phyloP scores from a whole-genome alignment of 2,797 vertebrate genomes.

The Mus minutoides region DNA sequence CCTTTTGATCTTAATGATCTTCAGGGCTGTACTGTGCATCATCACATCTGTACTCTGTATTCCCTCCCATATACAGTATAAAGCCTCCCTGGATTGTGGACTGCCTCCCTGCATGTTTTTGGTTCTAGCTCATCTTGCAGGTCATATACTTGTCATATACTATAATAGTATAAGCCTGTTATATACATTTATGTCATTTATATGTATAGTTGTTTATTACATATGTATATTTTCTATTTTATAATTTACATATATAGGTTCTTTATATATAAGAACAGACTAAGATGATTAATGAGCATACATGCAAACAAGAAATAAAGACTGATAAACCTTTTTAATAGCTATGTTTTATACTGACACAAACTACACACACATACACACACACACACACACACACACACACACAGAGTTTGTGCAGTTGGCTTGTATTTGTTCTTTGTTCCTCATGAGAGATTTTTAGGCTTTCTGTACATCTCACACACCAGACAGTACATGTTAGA shows the following conservation, averaged over 20 bases:
- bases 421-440: neutral
- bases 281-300: neutral
- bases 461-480: neutral
- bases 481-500: neutral
- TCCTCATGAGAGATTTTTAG: constrained; percentile 9
- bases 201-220: neutral
- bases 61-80: too few relatives aligned
- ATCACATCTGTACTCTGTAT: neutral
- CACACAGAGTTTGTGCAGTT: neutral
- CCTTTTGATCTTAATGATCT: neutral
- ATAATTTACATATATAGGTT: neutral
- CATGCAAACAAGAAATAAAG: neutral
- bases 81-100: too few relatives aligned
- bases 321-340: neutral
- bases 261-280: neutral
- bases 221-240: neutral
- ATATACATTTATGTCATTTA: neutral
- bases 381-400: neutral
- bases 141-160: neutral
- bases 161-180: neutral
- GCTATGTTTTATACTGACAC: neutral
- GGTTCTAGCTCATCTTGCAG: neutral
- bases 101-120: neutral
- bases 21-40: neutral
- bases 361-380: neutral